Conservation (phyloP, 2,797 vertebrate species). For the Alauda arvensis region DNA sequence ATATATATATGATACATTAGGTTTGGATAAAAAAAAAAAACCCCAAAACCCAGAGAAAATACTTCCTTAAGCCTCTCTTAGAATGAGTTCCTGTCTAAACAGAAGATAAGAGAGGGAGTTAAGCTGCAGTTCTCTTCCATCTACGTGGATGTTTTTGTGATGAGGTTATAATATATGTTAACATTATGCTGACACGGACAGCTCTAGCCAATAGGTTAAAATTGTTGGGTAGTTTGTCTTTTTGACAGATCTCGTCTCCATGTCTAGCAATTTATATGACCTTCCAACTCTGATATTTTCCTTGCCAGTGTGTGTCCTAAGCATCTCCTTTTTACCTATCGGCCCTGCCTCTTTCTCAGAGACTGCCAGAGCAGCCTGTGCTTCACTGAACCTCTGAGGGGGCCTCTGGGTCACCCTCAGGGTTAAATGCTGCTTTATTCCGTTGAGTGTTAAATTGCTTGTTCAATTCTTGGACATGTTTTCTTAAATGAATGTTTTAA, state of each 20-base stretch:
- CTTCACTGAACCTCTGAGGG: background rate
- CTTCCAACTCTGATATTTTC: constrained; percentile 52
- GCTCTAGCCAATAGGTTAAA: constrained; percentile 41
- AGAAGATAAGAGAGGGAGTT: background rate
- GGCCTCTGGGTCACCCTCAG: background rate
- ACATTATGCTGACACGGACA: constrained; percentile 11
- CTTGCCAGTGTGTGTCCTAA: background rate
- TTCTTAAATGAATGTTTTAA: constrained; percentile 4
- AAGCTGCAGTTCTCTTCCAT: background rate
- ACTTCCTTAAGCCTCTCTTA: background rate
- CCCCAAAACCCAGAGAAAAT: background rate
- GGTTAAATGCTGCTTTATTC: background rate
- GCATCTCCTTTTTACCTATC: rapidly evolving
- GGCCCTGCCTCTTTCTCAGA: rapidly evolving
- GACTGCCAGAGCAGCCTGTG: background rate
- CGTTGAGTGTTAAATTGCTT: background rate
- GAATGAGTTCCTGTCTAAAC: background rate
- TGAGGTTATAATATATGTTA: constrained; percentile 41
- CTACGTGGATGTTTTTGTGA: background rate
- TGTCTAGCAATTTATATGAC: constrained; percentile 38
- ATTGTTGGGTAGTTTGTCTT: constrained; percentile 57
- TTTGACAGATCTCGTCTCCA: constrained; percentile 50
- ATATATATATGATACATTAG: background rate
- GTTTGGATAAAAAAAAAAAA: background rate
- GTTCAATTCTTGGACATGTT: background rate